Evolutionary conservation across 2,113 vertebrate genomes (phyloP).

Genomic region (Anoplopoma fimbria): DNA sequence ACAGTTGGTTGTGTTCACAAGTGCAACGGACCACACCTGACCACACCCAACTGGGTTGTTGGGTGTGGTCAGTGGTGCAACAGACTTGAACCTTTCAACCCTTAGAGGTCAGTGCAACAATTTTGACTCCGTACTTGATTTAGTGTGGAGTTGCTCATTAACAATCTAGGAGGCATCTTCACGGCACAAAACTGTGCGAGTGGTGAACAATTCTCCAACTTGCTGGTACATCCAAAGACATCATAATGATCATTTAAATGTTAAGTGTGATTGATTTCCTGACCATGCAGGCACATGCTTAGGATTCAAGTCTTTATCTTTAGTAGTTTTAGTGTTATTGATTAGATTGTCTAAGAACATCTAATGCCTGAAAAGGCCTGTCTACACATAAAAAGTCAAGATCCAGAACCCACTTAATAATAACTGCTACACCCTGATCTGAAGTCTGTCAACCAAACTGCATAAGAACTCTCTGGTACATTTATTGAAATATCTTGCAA

Average conservation of each 20-base stretch:
- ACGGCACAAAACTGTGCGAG: constrained; percentile 71
- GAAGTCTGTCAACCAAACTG: constrained; percentile 25
- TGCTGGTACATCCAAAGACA: constrained; percentile 74
- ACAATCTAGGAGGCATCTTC: constrained; percentile 76
- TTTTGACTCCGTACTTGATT: constrained; percentile 70
- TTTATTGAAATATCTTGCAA: constrained; percentile 44
- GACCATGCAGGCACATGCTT: constrained; percentile 82
- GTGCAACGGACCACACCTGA: constrained; percentile 70
- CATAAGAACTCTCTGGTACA: constrained; percentile 9
- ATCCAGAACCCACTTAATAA: constrained; percentile 35
- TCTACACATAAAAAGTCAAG: constrained; percentile 38
- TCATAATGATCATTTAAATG: constrained; percentile 57
- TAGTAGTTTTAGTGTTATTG: constrained; percentile 43
- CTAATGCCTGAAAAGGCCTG: constrained; percentile 32
- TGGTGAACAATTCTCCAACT: constrained; percentile 81
- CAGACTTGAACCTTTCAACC: constrained; percentile 83
- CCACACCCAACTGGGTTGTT: constrained; percentile 67
- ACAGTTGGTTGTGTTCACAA: constrained; percentile 76
- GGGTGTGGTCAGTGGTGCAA: constrained; percentile 72
- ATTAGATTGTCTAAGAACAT: constrained; percentile 26
- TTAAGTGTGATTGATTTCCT: constrained; percentile 70
- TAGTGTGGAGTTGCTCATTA: constrained; percentile 65
- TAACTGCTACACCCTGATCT: constrained; percentile 17
- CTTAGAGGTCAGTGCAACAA: constrained; percentile 80
- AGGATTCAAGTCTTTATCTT: constrained; percentile 66